Conservation (phyloP, 2,888 invertebrate genomes). For the Rapana venosa region DNA sequence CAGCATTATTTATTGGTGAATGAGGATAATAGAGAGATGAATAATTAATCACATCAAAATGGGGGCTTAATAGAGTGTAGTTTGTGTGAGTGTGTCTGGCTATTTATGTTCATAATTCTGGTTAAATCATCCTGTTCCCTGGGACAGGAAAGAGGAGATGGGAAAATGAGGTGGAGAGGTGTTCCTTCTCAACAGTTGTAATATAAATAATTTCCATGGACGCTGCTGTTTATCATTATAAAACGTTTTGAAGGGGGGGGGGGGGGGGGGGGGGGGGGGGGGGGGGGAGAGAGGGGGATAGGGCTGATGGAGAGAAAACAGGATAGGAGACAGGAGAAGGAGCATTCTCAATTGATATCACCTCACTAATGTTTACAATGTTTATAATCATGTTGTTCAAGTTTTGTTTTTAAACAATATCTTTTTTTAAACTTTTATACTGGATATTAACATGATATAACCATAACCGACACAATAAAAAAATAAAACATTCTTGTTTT, state of each 20-base stretch:
- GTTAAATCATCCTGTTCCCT: background rate
- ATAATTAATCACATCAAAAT: constrained; percentile 45
- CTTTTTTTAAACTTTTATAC: too few relatives aligned
- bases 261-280: too few relatives aligned
- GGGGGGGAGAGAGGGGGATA: too few relatives aligned
- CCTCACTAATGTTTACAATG: too few relatives aligned
- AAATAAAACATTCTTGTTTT: too few relatives aligned
- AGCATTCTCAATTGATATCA: too few relatives aligned
- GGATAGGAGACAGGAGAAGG: too few relatives aligned
- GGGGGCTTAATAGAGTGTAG: constrained; percentile 43
- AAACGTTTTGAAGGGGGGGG: background rate
- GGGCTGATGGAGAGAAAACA: too few relatives aligned
- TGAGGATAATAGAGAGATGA: constrained; percentile 15
- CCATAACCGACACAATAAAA: too few relatives aligned
- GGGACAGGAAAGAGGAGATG: background rate
- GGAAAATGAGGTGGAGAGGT: background rate
- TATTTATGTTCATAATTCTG: constrained; percentile 30
- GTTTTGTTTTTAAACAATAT: too few relatives aligned
- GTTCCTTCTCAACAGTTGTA: background rate
- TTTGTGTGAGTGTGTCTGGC: constrained; percentile 15
- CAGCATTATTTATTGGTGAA: constrained; percentile 19
- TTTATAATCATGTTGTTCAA: too few relatives aligned
- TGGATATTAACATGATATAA: too few relatives aligned
- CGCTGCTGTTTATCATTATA: background rate
- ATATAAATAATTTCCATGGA: background rate